Base-by-base conservation (phyloP, 2,888 invertebrate genomes). In the Sesia apiformis region DNA sequence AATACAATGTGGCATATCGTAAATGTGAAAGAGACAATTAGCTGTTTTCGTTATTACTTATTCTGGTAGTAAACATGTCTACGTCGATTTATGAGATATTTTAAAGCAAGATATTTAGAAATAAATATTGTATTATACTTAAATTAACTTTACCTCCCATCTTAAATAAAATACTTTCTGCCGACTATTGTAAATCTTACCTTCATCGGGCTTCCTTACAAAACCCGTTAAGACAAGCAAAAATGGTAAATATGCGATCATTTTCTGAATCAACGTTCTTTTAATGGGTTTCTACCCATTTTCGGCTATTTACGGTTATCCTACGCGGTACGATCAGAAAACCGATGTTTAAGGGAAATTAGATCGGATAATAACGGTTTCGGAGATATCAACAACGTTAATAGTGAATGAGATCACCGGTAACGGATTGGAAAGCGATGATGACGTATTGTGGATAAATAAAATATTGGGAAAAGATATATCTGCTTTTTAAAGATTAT, bases 271-370 rank as follows among this genome's bases (percentile, higher is more conserved):
- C 72, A 70, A 66, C 59, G 61, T 69, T 62, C 64, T 69, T 64
- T 67, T 72, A 74, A 75, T 70, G 71, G 69, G 43, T 57, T 41
- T 56, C 60, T 68, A 65, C 66, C 80, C 77, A 70, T 80, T 75
- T 81, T 73, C 58, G 76, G 71, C 64, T 64, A 67, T 75, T 72
- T 70, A 74, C 70, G 74, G 67, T 65, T 66, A 66, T 72, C 68
- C 67, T 67, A 65, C 56, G 60, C 61, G 65, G 70, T 69, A 53
- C 57, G 62, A 56, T 52, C 69, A 66, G 70, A 69, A 74, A 72
- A 71, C 60, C 52, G 60, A 65, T 71, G 72, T 78, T 76, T 81
- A 77, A 68, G 70, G 76, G 62, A 72, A 81, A 79, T 74, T 65
- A 65, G 69, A 69, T 65, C 64, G 60, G 53, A 58, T 59, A 59